Evolutionary conservation across 1,140 invertebrate genomes (phyloP), one percentile per base, ranked within the genome.

Genomic region (Subanguina moxae): DNA sequence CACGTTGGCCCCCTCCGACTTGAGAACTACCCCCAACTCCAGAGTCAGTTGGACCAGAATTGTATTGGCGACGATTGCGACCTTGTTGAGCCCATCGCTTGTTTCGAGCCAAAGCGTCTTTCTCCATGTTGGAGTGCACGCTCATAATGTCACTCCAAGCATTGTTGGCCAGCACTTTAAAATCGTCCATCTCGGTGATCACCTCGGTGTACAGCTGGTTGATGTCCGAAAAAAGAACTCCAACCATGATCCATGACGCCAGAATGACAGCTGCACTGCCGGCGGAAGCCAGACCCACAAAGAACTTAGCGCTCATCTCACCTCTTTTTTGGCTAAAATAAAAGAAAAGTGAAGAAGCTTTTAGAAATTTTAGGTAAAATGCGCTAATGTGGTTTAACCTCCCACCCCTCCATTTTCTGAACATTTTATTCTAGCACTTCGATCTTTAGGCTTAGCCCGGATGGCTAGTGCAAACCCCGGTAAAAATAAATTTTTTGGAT

Each of bases 1-100:
- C 62, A 42, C 73, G 65, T 57, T 76, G 66, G 3, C 28, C 19
- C 21, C 11, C 52, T 38, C 45, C 17, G 19, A n/a, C 19, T 17
- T 23, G 9, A 38, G 9, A 64, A 25, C 57, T 15, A 25, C 73
- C 42, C 1, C 38, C 42, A 32, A 25, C 56, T 19, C 70, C 73
- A 32, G 30, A 21, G 27, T 57, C 61, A 8, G 48, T 15, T 52
- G 48, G 48, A 3, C 23, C n/a, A 21, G 48, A 52, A 8, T 52
- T 52, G 43, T 72, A 68, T 63, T 68, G 69, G 58, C 76, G 57
- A 19, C 75, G 75, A 28, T 58, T 38, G 59, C 73, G 73, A 3
- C n/a, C 48, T 38, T 38, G 32, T 38, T 38, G 32, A 38, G 32
- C 32, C 32, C 3, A 5, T 38, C 32, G 3, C 32, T 38, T 38